Percentiles rank a stretch among this genome's conserved stretches.
phyloP scores from a whole-genome alignment of 2,888 invertebrate species.

The Scrobipalpa atriplicella region DNA sequence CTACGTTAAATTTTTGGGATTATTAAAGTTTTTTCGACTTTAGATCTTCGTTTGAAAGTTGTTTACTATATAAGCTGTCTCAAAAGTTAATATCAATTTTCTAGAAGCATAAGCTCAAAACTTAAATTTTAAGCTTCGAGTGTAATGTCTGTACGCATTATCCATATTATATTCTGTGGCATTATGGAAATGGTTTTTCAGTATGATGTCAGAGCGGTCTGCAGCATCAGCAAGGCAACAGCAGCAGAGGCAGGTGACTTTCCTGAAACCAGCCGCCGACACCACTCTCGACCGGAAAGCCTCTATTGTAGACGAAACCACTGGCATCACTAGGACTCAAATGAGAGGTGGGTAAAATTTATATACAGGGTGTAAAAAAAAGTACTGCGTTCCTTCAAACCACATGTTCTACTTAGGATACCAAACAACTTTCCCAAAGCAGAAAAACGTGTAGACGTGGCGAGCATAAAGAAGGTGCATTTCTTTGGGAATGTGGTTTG shows the following conservation, averaged over 20 bases:
- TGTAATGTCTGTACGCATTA: too few species aligned
- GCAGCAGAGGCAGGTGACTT: constrained; percentile 62
- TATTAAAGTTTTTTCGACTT: not conserved
- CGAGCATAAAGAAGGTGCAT: too few species aligned
- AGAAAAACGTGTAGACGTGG: too few species aligned
- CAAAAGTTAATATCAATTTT: too few species aligned
- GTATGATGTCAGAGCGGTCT: constrained; percentile 60
- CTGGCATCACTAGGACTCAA: constrained; percentile 86
- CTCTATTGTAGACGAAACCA: constrained; percentile 75
- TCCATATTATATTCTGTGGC: too few species aligned
- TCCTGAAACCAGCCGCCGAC: constrained; percentile 75
- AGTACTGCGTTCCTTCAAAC: too few species aligned
- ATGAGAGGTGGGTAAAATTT: constrained; percentile 86
- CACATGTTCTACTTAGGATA: too few species aligned
- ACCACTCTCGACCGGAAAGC: constrained; percentile 74
- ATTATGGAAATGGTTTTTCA: constrained; percentile 36
- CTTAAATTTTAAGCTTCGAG: too few species aligned
- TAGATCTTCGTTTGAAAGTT: not conserved
- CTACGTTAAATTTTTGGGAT: not conserved
- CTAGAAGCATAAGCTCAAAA: too few species aligned
- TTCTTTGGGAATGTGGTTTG: too few species aligned
- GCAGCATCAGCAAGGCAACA: constrained; percentile 49
- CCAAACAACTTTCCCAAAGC: too few species aligned
- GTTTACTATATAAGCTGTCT: not conserved
- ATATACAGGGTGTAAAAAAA: too few species aligned